phyloP scores from a whole-genome alignment of 2,888 invertebrate species.

The Nomada ruficornis region DNA sequence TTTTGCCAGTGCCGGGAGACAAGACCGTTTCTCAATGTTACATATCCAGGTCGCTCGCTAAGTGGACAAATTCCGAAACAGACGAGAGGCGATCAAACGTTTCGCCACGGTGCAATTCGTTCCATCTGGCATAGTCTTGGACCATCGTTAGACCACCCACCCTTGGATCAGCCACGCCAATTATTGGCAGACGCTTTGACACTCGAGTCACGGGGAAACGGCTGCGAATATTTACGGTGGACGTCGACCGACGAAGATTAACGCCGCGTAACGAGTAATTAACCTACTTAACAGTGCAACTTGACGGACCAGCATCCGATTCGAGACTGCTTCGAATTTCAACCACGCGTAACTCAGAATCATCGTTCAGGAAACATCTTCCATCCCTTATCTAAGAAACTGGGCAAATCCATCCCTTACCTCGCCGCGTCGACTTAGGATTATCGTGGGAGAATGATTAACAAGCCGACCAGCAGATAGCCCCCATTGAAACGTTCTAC shows the following conservation, averaged over 20 bases:
- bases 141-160: constrained; percentile 22
- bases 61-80: constrained; percentile 1
- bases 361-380: neutral
- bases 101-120: constrained; percentile 20
- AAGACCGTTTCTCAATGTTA: neutral
- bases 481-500: constrained; percentile 26
- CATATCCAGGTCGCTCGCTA: neutral
- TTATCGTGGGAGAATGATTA: neutral
- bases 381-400: neutral
- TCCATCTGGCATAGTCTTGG: constrained; percentile 43
- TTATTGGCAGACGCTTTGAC: constrained; percentile 57
- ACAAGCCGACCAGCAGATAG: neutral
- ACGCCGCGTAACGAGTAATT: constrained; percentile 30
- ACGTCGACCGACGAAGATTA: constrained; percentile 40
- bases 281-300: constrained; percentile 39
- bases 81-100: neutral
- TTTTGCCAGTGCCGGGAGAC: no score
- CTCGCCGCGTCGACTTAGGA: neutral
- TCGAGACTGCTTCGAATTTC: neutral
- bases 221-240: constrained; percentile 43
- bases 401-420: neutral
- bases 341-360: neutral
- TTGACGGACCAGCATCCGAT: neutral
- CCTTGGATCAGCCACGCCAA: constrained; percentile 34
- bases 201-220: constrained; percentile 24